phyloP scores from a whole-genome alignment of 2,797 vertebrate genomes.

The Hoplostethus atlanticus region DNA sequence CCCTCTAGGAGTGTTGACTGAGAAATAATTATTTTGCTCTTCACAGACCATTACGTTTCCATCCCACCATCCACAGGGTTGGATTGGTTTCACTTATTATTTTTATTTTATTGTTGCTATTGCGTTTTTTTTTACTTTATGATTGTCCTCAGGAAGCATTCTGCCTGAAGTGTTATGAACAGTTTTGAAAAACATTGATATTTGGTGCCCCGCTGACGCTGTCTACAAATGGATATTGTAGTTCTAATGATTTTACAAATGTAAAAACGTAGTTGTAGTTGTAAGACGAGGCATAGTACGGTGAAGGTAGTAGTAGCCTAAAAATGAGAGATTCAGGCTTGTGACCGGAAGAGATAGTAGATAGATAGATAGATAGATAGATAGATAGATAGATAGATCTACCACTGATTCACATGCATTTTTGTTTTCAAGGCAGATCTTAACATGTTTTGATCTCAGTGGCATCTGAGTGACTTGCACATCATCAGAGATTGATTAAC shows the following conservation, averaged over 20 bases:
- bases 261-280: no score
- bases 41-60: conserved; percentile 64
- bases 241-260: no score
- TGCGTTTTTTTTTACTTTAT: conserved; percentile 20
- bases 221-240: not conserved
- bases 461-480: not conserved
- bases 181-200: not conserved
- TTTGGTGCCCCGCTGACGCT: not conserved
- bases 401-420: no score
- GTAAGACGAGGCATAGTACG: no score
- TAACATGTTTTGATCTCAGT: not conserved
- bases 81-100: conserved; percentile 40
- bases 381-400: no score
- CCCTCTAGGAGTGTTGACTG: conserved; percentile 59
- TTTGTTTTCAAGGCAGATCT: not conserved
- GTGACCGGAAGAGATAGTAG: no score
- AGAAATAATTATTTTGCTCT: conserved; percentile 62
- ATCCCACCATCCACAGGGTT: conserved; percentile 14
- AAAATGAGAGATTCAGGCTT: no score
- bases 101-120: conserved; percentile 24
- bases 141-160: conserved; percentile 17
- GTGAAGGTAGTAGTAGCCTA: no score
- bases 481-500: conserved; percentile 1
- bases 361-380: no score
- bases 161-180: not conserved